These are phyloP conservation scores for Gadus chalcogrammus DNA, from an alignment of 2,113 vertebrate species.

Conservation along the genomic window DNA sequence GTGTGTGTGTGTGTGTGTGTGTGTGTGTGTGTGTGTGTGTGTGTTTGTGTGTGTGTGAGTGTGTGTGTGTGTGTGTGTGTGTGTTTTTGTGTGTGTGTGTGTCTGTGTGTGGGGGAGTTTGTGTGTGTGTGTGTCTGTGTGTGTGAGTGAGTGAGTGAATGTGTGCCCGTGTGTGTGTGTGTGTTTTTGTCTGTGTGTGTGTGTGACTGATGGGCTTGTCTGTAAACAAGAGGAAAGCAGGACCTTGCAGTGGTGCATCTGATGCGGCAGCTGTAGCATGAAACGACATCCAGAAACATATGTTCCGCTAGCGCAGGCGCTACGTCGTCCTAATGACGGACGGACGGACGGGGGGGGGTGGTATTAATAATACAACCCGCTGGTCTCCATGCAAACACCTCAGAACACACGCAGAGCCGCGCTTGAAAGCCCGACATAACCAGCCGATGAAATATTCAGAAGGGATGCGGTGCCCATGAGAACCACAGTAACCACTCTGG, in stretches of 20 bases:
- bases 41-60: too few relatives aligned
- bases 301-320: conserved; percentile 4
- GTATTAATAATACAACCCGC: conserved; percentile 64
- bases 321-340: conserved; percentile 20
- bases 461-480: neutral
- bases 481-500: neutral
- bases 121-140: conserved; percentile 12
- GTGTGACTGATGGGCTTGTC: conserved; percentile 62
- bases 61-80: conserved; percentile 23
- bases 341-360: neutral
- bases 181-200: conserved; percentile 17
- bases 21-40: too few relatives aligned
- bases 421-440: neutral
- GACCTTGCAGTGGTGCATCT: conserved; percentile 55
- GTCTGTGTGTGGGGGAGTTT: conserved; percentile 16
- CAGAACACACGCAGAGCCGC: conserved; percentile 54
- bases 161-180: conserved; percentile 31
- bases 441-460: neutral
- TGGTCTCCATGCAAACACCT: conserved; percentile 65
- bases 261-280: conserved; percentile 21
- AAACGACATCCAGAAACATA: conserved; percentile 23
- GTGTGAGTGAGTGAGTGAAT: neutral
- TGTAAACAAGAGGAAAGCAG: conserved; percentile 49
- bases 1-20: too few relatives aligned
- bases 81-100: conserved; percentile 15